phyloP scores from a whole-genome alignment of 92 coral and sea anemone genomes.

The Bergia sp. region DNA sequence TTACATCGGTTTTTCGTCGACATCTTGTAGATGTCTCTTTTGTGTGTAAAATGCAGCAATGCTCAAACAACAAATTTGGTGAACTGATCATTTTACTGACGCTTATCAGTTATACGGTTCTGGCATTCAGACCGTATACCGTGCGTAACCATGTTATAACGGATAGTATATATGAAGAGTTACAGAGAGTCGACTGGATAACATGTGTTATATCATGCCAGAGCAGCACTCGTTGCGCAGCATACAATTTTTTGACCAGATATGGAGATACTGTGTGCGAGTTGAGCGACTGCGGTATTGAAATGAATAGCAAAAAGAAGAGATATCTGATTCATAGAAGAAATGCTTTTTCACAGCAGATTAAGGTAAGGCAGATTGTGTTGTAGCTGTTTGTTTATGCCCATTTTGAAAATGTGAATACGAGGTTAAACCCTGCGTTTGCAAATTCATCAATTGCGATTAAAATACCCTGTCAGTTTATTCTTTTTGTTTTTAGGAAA shows the following conservation, averaged over 20 bases:
- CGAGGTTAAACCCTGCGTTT: too few relatives aligned
- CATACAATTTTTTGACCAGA: not conserved
- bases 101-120: not conserved
- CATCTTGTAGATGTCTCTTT: not conserved
- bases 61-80: not conserved
- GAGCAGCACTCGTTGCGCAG: not conserved
- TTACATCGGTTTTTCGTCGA: not conserved
- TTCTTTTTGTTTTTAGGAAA: too few relatives aligned
- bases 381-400: not conserved
- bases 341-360: not conserved
- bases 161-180: not conserved
- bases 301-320: not conserved
- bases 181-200: conserved; percentile 24
- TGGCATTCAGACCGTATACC: not conserved
- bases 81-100: not conserved
- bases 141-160: conserved; percentile 12
- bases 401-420: not conserved
- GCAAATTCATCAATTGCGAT: too few relatives aligned
- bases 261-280: not conserved
- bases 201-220: not conserved
- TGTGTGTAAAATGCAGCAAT: not conserved
- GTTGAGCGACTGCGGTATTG: conserved; percentile 20
- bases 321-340: not conserved
- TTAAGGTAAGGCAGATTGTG: not conserved
- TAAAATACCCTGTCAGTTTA: too few relatives aligned